Conservation (phyloP, 2,888 invertebrate genomes). For the Acanthoscelides obtectus region DNA sequence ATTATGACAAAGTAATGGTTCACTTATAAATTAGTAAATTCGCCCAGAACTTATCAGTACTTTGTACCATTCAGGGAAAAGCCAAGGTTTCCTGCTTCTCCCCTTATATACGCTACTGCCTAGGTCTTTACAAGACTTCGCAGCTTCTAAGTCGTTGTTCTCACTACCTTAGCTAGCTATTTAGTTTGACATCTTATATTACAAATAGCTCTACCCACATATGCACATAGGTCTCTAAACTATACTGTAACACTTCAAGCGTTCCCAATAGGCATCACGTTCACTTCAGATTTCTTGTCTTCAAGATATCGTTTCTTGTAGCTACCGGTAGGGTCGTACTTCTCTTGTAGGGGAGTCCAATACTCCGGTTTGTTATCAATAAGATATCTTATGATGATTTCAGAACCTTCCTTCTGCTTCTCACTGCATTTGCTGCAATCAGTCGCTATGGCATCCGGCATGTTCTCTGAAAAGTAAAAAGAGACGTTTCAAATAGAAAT, state of each 20-base stretch:
- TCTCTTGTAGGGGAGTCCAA: constrained; percentile 42
- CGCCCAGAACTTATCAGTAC: no score
- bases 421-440: constrained; percentile 65
- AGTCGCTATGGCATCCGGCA: constrained; percentile 66
- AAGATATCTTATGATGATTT: constrained; percentile 59
- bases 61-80: no score
- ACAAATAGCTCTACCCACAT: background rate
- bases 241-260: constrained; percentile 2
- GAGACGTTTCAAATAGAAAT: no score
- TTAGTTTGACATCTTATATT: background rate
- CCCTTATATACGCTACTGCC: no score
- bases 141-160: no score
- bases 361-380: constrained; percentile 52
- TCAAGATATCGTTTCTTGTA: constrained; percentile 58
- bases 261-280: constrained; percentile 22
- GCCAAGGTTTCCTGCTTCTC: no score
- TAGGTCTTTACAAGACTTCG: no score
- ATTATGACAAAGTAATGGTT: no score
- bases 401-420: constrained; percentile 60
- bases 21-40: no score
- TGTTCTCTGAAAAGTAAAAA: constrained; percentile 55
- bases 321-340: constrained; percentile 55
- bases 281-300: constrained; percentile 40
- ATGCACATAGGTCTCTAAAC: background rate
- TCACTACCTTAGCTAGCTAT: no score